Evolutionary conservation across 2,797 vertebrate genomes (phyloP), one percentile per base, ranked within the genome.

Genomic region (Eleutherodactylus coqui): DNA sequence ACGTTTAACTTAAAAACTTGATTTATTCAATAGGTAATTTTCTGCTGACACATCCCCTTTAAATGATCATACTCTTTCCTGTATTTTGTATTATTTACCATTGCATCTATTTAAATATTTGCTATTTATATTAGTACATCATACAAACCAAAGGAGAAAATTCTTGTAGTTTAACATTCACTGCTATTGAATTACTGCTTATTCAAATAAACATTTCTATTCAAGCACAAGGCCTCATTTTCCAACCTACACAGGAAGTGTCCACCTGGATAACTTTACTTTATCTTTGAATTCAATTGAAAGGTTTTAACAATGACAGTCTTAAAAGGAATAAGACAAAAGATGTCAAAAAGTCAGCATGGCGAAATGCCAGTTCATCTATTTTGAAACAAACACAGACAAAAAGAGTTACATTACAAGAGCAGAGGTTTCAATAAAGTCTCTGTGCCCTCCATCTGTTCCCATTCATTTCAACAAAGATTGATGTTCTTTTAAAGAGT

Each of bases 201-300:
- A 77, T 77, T 77, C 32, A 76, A 76, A 53, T 76, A 5, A 76
- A 76, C 47, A 77, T 55, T 55, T 24, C 19, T 21, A 13, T 55
- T 76, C 21, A 24, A 77, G 49, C 29, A 36, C 49, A 55, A 36
- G 75, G 34, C 9, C 32, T 19, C 32, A 36, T 36, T 70, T 70
- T 70, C 24, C 3, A 82, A 38, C 49, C 79, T 82, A 53, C 79
- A 41, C 45, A 82, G 79, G 79, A 82, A 82, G 62, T 82, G 21
- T 49, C 64, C 64, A 82, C 64, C 45, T 82, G 64, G 79, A 82
- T 82, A 82, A 36, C 29, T 82, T 82, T 82, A 82, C 79, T 82
- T 5, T 38, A n/a, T 82, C 79, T 82, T 70, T 82, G 79, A 82
- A 51, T 70, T 82, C 45, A 82, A 34, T 69, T 70, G 47, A 70